Base-by-base conservation (phyloP, 1,140 invertebrate species). In the Drosophila busckii region DNA sequence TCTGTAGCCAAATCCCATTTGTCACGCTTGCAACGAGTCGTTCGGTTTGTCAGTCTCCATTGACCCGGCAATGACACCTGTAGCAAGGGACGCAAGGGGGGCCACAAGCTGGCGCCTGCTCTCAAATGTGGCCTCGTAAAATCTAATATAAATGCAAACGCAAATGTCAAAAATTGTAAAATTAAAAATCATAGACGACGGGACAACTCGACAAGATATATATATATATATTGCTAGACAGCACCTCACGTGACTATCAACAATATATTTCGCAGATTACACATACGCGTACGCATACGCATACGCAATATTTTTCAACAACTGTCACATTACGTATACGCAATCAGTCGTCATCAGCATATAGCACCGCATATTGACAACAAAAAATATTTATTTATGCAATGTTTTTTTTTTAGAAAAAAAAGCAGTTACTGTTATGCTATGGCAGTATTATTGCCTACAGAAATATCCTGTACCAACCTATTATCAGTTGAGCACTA, bases 131-230 rank as follows among this genome's bases (percentile, higher is more conserved):
- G 48, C 48, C 49, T 52, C 34, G 76, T 67, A 80, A 83, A 80
- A 80, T 83, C 75, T 82, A 80, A 80, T 80, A 82, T 80, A 80
- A 80, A 80, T 80, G 73, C 73, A 80, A 80, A 80, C 50, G 52
- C 65, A 83, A 80, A 80, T 83, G 76, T 80, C 76, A 80, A 80
- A 71, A 83, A 70, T 75, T 83, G 75, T 80, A 66, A 71, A 80
- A 80, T 82, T 80, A 82, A 80, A 80, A 80, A 82, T 80, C 75
- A 80, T 65, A 80, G 56, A 28, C 53, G 34, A 28, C 34, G 38
- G 53, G 45, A 63, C 38, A 63, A n/a, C n/a, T n/a, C n/a, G n/a
- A n/a, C n/a, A n/a, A n/a, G n/a, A n/a, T n/a, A n/a, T n/a, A n/a
- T n/a, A n/a, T n/a, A n/a, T n/a, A n/a, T n/a, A n/a, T n/a, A n/a